A percentile compares a stretch with the other conserved stretches of the same genome.
Evolutionary conservation across 2,797 vertebrate genomes (phyloP).

Genomic region (Brachyalestes nurse): DNA sequence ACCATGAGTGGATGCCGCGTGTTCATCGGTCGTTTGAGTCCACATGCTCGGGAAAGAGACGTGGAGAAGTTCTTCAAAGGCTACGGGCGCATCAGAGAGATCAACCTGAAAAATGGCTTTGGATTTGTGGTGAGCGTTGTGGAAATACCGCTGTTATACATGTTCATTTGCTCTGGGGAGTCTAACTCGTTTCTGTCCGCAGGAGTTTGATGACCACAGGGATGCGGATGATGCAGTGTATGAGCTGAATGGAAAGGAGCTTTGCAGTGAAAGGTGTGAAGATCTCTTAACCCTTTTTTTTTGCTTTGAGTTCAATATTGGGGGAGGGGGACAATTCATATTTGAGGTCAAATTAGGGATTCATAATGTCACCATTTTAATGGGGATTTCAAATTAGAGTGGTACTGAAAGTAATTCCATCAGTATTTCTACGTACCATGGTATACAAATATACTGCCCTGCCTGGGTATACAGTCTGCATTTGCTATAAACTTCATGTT

Average conservation of each 20-base stretch:
- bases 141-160: background rate
- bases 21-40: conserved; percentile 91
- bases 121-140: conserved; percentile 89
- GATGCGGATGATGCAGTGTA: conserved; percentile 94
- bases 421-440: no score
- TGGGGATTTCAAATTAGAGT: no score
- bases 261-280: conserved; percentile 88
- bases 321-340: no score
- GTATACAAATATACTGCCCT: no score
- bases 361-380: no score
- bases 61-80: conserved; percentile 97
- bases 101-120: conserved; percentile 93
- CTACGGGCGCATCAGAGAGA: conserved; percentile 91
- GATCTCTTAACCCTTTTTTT: no score
- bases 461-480: no score
- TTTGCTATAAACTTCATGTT: no score
- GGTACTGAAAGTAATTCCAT: no score
- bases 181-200: conserved; percentile 17
- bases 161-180: background rate
- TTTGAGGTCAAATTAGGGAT: no score
- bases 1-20: conserved; percentile 90
- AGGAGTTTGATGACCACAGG: conserved; percentile 94
- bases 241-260: conserved; percentile 90
- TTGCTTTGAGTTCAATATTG: no score
- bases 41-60: conserved; percentile 89